phyloP scores from a whole-genome alignment of 2,888 invertebrate species.

The Norana najaformis region DNA sequence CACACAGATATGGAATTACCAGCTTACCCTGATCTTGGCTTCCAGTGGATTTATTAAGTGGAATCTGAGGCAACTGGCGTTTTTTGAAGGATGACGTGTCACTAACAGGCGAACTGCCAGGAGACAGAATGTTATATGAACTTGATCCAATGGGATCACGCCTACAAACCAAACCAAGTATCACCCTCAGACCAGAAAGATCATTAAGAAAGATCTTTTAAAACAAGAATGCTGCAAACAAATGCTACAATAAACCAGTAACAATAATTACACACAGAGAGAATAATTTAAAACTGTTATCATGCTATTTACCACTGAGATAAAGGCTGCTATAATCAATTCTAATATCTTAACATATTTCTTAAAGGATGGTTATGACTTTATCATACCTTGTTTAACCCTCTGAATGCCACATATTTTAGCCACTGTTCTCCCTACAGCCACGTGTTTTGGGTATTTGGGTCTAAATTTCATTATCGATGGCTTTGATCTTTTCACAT shows the following conservation, averaged over 20 bases:
- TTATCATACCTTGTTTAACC: not conserved
- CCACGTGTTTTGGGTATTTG: not conserved
- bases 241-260: not conserved
- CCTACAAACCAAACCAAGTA: not conserved
- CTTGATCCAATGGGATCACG: conserved; percentile 19
- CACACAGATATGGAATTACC: not conserved
- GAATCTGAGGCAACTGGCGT: conserved; percentile 92
- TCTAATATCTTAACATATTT: not conserved
- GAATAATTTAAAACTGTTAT: not conserved
- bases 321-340: not conserved
- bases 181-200: not conserved
- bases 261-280: not conserved
- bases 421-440: not conserved
- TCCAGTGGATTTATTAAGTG: conserved; percentile 58
- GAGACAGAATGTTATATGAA: conserved; percentile 17
- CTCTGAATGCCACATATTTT: not conserved
- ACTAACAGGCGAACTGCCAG: conserved; percentile 22
- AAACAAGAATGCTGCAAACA: not conserved
- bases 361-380: not conserved
- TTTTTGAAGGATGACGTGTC: conserved; percentile 70
- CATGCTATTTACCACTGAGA: not conserved
- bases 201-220: not conserved
- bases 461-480: not conserved
- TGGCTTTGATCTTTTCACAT: no score
- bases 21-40: conserved; percentile 7